Base-by-base conservation (phyloP, 2,888 invertebrate genomes). In the Dicranocentrus wangi region DNA sequence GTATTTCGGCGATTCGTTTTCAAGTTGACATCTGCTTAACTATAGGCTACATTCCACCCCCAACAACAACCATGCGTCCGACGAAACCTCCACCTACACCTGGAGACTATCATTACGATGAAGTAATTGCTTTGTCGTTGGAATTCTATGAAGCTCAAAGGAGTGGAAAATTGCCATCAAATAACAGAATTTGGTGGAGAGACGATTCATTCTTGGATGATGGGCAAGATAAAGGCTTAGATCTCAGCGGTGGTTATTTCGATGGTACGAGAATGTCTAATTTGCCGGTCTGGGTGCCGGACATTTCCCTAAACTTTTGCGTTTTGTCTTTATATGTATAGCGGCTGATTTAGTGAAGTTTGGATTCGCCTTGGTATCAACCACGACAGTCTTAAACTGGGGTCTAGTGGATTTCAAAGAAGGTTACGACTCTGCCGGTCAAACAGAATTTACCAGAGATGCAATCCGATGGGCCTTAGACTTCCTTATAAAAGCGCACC, bases 401-500 rank as follows among this genome's bases (percentile, higher is more conserved):
- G 91, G 91, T 1, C 87, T 90, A 51, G 86, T 90, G 1, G 90
- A 90, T n/a, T 90, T 90, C 87, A 88, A 89, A 51, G 89, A 90
- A 70, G 90, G 90, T 13, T 91, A 91, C 86, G 87, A 86, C 27
- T 87, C 88, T 2, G 89, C 90, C 71, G 90, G 89, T 43, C 90
- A 91, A 86, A 89, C 90, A 72, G 87, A 89, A 23, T 87, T 89
- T 81, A 88, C 89, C 3, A 87, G 90, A 32, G 88, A 88, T 15
- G 89, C 90, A 0, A 87, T 92, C 17, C 90, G 90, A 87, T 92
- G 92, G 92, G 90, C 91, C 0, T 90, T 91, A 1, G 92, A 92
- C 87, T 92, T 92, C 87, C 90, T 92, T 85, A 89, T 92, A 80
- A 92, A 87, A 89, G 89, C 81, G 5, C 85, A 86, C 61, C 70